Conservation (phyloP, 1,140 invertebrate species). For the Euwallacea similis region DNA sequence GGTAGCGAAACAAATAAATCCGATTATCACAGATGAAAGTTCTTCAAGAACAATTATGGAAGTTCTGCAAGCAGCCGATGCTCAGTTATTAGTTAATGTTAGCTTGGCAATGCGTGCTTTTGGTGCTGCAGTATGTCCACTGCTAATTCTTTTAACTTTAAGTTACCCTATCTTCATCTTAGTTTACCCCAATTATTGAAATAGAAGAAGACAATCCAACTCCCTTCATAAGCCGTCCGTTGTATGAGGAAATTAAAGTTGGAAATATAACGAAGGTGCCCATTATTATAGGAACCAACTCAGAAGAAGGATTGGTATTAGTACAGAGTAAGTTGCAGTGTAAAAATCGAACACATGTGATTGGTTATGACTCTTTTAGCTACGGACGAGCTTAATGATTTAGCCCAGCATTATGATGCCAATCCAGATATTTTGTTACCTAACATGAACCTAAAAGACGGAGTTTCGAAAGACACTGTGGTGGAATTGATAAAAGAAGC, state of each 20-base stretch:
- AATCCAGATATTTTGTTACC: constrained; percentile 14
- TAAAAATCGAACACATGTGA: not conserved
- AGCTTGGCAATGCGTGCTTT: not conserved
- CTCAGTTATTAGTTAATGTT: constrained; percentile 6
- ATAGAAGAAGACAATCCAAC: constrained; percentile 12
- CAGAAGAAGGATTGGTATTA: constrained; percentile 13
- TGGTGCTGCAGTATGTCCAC: not conserved
- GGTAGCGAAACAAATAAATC: constrained; percentile 7
- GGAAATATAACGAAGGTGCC: constrained; percentile 34
- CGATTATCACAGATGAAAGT: not conserved
- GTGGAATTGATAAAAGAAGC: constrained; percentile 1
- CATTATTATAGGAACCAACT: constrained; percentile 31
- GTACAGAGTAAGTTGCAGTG: not conserved
- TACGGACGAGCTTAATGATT: not conserved
- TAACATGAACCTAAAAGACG: constrained; percentile 2
- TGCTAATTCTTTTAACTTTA: not conserved
- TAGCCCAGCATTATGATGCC: constrained; percentile 2
- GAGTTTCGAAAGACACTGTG: not conserved
- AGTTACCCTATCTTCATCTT: not conserved
- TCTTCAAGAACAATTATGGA: constrained; percentile 5
- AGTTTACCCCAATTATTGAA: constrained; percentile 32
- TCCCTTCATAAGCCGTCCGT: constrained; percentile 23
- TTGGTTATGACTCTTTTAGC: not conserved
- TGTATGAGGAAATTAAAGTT: constrained; percentile 25
- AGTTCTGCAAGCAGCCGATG: constrained; percentile 12